Evolutionary conservation across 2,113 vertebrate species (phyloP), one percentile per base, ranked within the genome.

Genomic region (Megalops atlanticus): DNA sequence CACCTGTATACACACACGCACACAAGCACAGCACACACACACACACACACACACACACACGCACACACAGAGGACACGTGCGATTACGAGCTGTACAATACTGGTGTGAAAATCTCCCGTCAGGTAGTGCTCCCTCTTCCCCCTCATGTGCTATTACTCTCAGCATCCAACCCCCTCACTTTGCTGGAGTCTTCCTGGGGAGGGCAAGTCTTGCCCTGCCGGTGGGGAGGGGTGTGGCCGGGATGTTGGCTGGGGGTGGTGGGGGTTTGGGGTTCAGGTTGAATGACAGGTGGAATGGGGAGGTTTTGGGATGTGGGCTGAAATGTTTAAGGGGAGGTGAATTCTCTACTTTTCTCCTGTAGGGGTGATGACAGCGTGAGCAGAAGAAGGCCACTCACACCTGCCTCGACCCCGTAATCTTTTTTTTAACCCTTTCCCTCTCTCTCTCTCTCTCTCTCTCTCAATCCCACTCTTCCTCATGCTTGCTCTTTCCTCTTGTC

Each of bases 101-200:
- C 81, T 80, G 15, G 72, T 88, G 84, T 87, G 85, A 86, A 86
- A 86, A 84, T 84, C 85, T 86, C 86, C 81, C 27, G n/a, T 83
- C 86, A 86, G 86, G 41, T 78, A 38, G 18, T 74, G 80, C 74
- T 84, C 87, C 88, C 84, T n/a, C n/a, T n/a, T n/a, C n/a, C 86
- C 85, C 83, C 84, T 87, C 89, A 87, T 87, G 83, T 87, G 84
- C 88, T 89, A 87, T 88, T 89, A 84, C 85, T 85, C 86, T 86
- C 86, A 89, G 84, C 88, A 88, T 88, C 87, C 85, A 88, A n/a
- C n/a, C 89, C 86, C 87, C 70, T 89, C 86, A 87, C 88, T 89
- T 89, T 89, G 85, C 88, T 87, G 89, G 85, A 86, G 64, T 78
- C 82, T 85, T 82, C 86, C 80, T 83, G 89, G 85, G 86, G 87